Evolutionary conservation across 2,113 vertebrate genomes (phyloP).

Genomic region (Cinclus mexicanus): DNA sequence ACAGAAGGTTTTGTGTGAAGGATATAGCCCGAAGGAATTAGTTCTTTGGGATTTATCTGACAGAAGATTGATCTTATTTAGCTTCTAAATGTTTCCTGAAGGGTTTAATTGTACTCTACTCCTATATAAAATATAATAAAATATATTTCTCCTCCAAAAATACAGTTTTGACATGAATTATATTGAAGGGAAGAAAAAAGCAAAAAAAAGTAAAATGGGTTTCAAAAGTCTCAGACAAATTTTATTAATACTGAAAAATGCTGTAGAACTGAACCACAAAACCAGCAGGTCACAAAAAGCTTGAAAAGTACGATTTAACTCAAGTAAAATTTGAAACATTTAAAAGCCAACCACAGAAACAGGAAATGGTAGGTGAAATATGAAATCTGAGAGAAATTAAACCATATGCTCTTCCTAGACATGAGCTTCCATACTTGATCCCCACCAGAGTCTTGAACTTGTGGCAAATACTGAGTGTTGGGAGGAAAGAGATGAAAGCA

Average conservation of each 20-base stretch:
- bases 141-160: neutral
- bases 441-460: neutral
- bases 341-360: neutral
- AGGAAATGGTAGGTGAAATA: neutral
- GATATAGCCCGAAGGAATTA: neutral
- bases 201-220: neutral
- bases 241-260: neutral
- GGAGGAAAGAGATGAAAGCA: neutral
- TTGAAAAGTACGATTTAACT: neutral
- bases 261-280: neutral
- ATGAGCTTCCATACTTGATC: neutral
- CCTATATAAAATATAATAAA: neutral
- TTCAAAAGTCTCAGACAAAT: neutral
- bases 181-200: rapidly evolving
- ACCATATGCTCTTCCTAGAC: neutral
- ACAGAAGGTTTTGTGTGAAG: neutral
- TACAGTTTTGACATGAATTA: neutral
- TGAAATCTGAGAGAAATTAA: neutral
- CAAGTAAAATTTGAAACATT: neutral
- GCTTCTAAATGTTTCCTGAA: neutral
- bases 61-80: neutral
- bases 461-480: rapidly evolving
- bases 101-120: neutral
- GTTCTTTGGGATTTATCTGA: neutral
- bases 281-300: neutral